phyloP scores from a whole-genome alignment of 2,113 vertebrate species.

The Asarcornis scutulata region DNA sequence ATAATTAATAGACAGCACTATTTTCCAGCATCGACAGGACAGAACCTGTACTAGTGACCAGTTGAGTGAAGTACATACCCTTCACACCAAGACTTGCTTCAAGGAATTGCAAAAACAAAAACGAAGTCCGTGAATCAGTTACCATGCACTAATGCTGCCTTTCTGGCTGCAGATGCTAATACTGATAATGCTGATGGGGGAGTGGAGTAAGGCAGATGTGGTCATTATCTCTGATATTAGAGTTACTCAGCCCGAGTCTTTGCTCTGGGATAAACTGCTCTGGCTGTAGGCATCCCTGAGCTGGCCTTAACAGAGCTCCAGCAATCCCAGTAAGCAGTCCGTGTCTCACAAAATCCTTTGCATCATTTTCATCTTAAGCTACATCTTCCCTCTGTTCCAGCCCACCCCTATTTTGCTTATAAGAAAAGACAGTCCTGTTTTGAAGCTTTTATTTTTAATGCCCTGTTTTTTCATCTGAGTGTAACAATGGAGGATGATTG shows the following conservation, averaged over 20 bases:
- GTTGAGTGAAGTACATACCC: neutral
- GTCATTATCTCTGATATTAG: neutral
- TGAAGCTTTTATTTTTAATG: conserved; percentile 46
- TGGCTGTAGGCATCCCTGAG: neutral
- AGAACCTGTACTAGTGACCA: neutral
- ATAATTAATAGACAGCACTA: neutral
- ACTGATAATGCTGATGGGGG: no score
- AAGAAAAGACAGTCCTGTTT: neutral
- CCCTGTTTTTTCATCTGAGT: conserved; percentile 26
- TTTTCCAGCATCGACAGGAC: neutral
- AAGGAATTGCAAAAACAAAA: neutral
- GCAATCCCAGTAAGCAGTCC: neutral
- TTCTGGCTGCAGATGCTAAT: neutral
- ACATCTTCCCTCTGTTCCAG: neutral
- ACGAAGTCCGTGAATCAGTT: neutral
- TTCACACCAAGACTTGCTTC: neutral
- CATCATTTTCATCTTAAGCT: neutral
- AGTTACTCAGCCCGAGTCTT: neutral
- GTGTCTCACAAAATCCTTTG: neutral
- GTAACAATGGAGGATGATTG: conserved; percentile 73
- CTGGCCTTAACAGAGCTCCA: neutral
- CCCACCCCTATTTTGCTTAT: neutral
- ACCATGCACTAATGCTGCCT: neutral
- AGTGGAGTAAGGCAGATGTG: neutral
- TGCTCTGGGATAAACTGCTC: neutral